Conservation (phyloP, 64 coral and sea anemone genomes). For the Actinia tenebrosa region DNA sequence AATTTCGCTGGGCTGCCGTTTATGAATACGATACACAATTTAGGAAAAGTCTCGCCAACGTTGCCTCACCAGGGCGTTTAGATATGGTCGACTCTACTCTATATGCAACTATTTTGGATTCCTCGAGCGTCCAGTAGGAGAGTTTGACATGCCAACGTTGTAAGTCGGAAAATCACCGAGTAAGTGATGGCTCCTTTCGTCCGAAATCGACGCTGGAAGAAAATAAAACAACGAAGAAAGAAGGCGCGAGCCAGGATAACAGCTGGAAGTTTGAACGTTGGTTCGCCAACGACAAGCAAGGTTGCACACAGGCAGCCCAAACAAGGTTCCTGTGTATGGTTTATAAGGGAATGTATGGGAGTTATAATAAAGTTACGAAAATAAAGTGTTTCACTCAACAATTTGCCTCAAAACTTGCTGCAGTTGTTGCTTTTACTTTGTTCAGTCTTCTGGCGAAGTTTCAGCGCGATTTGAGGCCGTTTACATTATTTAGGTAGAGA, state of each 20-base stretch:
- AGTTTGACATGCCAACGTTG: constrained; percentile 1
- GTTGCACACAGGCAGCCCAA: no score
- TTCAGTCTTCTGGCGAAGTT: no score
- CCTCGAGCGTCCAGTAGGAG: background rate
- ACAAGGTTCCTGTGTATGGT: no score
- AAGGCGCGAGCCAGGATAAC: background rate
- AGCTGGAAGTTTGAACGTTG: background rate
- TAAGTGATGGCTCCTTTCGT: constrained; percentile 14
- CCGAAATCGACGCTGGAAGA: constrained; percentile 18
- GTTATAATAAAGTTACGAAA: no score
- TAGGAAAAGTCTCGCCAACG: no score
- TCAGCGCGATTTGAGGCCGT: no score
- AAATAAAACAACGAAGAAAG: background rate
- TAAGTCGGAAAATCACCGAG: background rate
- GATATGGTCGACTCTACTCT: background rate
- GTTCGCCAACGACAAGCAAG: constrained; percentile 6
- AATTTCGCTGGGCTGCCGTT: constrained; percentile 25
- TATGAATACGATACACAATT: background rate
- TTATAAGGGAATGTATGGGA: no score
- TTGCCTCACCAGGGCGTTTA: background rate
- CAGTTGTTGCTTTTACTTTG: no score
- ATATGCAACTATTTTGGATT: constrained; percentile 18
- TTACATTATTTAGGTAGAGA: no score
- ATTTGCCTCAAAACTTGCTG: no score
- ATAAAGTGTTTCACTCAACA: no score